Percentiles rank a stretch among this genome's conserved stretches.
Evolutionary conservation across 2,888 invertebrate species (phyloP).

Genomic region (Mythimna loreyi): DNA sequence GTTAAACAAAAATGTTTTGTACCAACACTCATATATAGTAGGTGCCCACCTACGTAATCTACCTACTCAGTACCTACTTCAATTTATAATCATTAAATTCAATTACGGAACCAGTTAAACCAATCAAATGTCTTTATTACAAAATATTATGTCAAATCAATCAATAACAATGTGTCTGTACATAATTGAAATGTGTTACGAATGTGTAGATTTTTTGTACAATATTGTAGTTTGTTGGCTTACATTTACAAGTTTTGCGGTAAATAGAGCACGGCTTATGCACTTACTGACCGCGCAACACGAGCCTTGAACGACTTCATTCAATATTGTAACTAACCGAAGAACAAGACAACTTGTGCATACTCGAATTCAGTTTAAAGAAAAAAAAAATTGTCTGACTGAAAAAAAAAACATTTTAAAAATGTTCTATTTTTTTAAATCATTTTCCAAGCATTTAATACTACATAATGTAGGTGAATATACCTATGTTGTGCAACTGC

Average conservation of each 20-base stretch:
- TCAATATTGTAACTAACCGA: conserved; percentile 64
- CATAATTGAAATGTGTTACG: conserved; percentile 10
- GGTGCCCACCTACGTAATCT: conserved; percentile 1
- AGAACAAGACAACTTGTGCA: conserved; percentile 41
- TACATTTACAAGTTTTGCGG: conserved; percentile 55
- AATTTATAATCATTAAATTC: conserved; percentile 4
- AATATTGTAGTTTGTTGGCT: conserved; percentile 26
- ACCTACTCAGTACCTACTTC: not conserved
- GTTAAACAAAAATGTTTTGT: not conserved
- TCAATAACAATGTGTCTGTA: conserved; percentile 9
- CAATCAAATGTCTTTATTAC: conserved; percentile 23
- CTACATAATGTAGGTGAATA: too few species aligned
- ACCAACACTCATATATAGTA: too few species aligned
- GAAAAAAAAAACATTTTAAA: not conserved
- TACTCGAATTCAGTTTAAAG: conserved; percentile 1
- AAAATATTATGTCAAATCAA: conserved; percentile 34
- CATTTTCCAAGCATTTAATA: not conserved
- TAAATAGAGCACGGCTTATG: conserved; percentile 71
- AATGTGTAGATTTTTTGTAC: not conserved
- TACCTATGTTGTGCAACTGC: not conserved
- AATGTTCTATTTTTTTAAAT: conserved; percentile 20
- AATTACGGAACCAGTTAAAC: not conserved
- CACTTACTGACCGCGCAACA: conserved; percentile 68
- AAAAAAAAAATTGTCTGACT: not conserved
- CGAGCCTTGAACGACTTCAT: conserved; percentile 74